Evolutionary conservation across 2,888 invertebrate species (phyloP), one percentile per base, ranked within the genome.

Genomic region (Phrixothrix hirtus): DNA sequence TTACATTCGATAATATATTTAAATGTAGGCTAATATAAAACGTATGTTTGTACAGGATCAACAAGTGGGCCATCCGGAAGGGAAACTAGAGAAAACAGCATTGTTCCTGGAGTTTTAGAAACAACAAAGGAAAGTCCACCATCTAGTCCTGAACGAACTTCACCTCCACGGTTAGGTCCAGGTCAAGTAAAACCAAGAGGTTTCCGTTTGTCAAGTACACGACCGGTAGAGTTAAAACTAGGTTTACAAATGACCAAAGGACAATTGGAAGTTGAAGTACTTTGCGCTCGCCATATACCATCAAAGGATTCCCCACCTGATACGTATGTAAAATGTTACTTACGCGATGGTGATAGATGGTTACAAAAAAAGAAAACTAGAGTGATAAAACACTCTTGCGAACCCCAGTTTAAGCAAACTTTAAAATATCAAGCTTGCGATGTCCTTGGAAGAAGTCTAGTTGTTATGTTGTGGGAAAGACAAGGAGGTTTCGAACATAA

Each of bases 301-400:
- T 80, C 81, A 13, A 84, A 84, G 46, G 88, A 88, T 66, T 85
- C 86, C 41, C 85, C 86, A 61, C 81, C 86, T 71, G 95, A 95
- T 73, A 95, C 94, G 12, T 95, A 95, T 78, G 93, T 95, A 43
- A 95, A 95, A 77, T 95, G 93, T 60, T 95, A 94, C 73, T 80
- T 95, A 52, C 86, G 92, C 50, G 93, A 94, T 70, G 91, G 91
- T 14, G 92, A 92, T 59, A 86, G 90, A 60, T 87, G 92, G 84
- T 79, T 94, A 52, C 92, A 93, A 75, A 95, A 95, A 77, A 88
- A 92, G 69, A 95, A 95, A 77, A 95, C 95, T 1, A 83, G 91
- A 34, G 88, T 93, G 16, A 82, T 89, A 12, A 83, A 89, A 43
- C 89, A 89, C 69, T 87, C 87, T 38, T 85, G 85, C 47, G 90